Base-by-base conservation (phyloP, 2,888 invertebrate genomes). In the Lasioglossum lativentre region DNA sequence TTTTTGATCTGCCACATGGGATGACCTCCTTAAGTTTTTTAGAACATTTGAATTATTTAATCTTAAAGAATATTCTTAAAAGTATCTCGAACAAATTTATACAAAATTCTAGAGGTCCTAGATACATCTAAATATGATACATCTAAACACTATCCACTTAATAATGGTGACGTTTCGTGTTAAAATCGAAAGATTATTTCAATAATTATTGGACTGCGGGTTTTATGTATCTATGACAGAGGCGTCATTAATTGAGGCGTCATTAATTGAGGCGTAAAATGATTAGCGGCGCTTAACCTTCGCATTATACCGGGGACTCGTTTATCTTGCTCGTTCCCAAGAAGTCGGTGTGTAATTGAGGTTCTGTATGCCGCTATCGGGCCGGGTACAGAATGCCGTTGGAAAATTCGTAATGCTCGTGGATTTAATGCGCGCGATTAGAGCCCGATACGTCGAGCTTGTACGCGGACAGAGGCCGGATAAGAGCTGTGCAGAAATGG, bases 401-500 rank as follows among this genome's bases (percentile, higher is more conserved):
- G 80, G 78, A 77, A 81, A 87, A 87, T 83, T 85, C 82, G 70
- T 68, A 87, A 88, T 82, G 78, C 78, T 52, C 38, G 59, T 63
- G 82, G 87, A 79, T 85, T 88, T 81, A 81, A 87, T 74, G 70
- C 40, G 34, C 42, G 23, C 82, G 88, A 88, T 88, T 85, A 79
- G 56, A 14, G 63, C 34, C 71, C 81, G 83, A 83, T 87, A 87
- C 47, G 78, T 38, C 19, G 70, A 56, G 66, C 16, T 59, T 19
- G 79, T 72, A 72, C 10, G 81, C 66, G 71, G 74, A 74, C 80
- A 78, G 85, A 72, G 45, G 74, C 70, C 19, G 87, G 85, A 87
- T 87, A 87, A 85, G 77, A 77, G 74, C 52, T 77, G 75, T 66
- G 80, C 72, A 88, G 83, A 88, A 87, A 88, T 85, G 87, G 75